Conservation (phyloP, 2,113 vertebrate species). For the Tragelaphus strepsiceros region DNA sequence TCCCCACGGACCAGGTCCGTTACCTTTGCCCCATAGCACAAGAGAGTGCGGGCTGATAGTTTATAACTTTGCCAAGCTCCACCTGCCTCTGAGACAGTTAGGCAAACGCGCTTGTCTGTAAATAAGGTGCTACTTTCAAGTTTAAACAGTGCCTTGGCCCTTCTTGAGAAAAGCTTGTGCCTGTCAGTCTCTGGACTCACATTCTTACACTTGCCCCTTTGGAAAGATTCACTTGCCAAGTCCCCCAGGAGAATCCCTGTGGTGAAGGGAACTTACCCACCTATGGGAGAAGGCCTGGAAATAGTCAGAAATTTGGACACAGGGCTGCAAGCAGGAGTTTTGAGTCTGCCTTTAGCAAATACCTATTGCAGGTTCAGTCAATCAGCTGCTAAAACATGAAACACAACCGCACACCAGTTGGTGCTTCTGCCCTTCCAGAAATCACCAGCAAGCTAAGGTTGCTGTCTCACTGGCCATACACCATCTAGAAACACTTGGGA, state of each 20-base stretch:
- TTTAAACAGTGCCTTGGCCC: neutral
- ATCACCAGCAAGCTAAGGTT: neutral
- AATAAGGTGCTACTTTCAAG: neutral
- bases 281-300: neutral
- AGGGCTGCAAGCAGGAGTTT: neutral
- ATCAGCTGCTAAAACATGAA: neutral
- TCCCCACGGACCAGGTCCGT: neutral
- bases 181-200: neutral
- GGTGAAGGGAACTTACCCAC: neutral
- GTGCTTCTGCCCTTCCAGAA: neutral
- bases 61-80: neutral
- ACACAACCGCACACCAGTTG: neutral
- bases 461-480: neutral
- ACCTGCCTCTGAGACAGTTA: neutral
- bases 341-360: neutral
- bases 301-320: neutral
- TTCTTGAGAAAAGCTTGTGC: conserved; percentile 9
- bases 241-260: neutral
- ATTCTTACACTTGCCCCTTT: neutral
- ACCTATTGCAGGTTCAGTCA: neutral
- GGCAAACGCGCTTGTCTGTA: neutral
- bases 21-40: neutral
- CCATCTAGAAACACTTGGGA: neutral
- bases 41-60: neutral
- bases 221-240: neutral